Base-by-base conservation (phyloP, 1,140 invertebrate species). In the Bombus turneri region DNA sequence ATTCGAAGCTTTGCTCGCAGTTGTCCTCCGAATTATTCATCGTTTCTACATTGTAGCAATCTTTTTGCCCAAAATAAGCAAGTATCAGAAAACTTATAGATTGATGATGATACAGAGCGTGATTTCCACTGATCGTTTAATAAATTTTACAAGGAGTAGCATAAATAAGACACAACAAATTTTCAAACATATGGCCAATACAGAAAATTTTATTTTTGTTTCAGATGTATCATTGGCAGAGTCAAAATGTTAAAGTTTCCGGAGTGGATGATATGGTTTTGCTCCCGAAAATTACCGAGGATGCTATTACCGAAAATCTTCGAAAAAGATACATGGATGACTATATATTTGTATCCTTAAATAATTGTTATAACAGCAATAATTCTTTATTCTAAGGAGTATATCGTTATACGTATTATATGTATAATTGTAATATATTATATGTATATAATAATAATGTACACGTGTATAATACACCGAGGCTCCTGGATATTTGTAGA, bases 191-290 rank as follows among this genome's bases (percentile, higher is more conserved):
- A 41, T 28, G 12, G 3, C 1, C 13, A 68, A 79, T 43, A 13
- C n/a, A 15, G 9, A 13, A 39, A 25, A 72, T 86, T 47, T 15
- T 75, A 57, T 37, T 76, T 83, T 37, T 73, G 69, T 91, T 92
- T 75, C 93, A 97, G 97, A 96, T 97, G 59, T 97, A 97, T 93
- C 97, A 97, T 92, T 97, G 97, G 97, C 97, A 97, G 93, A 97
- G 96, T 92, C 96, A 97, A 94, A 97, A 97, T 96, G 96, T 97
- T 90, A 97, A 97, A 92, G 96, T 97, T 68, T 97, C 96, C 12
- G 97, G 97, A 2, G 97, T 97, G 88, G 97, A 98, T 92, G 97
- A 98, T 92, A 97, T 98, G 97, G 97, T 98, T n/a, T 95, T 98
- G 5, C 95, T 98, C 39, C 96, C 97, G 81, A 97, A 97, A 92